Conservation (phyloP, 2,888 invertebrate genomes). For the Apoda limacodes region DNA sequence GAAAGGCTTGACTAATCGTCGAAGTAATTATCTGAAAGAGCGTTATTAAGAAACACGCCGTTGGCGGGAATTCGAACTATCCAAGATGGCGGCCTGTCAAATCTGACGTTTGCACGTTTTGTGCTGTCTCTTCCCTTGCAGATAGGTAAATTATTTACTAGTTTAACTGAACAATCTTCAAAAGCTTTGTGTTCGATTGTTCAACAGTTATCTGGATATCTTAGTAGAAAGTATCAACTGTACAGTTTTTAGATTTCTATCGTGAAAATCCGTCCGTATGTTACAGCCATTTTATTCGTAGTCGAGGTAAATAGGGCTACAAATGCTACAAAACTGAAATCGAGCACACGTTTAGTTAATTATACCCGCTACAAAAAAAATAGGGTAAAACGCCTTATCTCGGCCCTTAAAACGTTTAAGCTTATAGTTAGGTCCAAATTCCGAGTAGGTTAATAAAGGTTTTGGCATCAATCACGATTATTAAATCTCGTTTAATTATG, state of each 20-base stretch:
- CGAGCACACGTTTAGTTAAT: too few species aligned
- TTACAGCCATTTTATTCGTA: conserved; percentile 1
- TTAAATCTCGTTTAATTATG: too few species aligned
- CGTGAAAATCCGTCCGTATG: conserved; percentile 1
- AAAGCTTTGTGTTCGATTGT: conserved; percentile 1
- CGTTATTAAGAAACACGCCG: conserved; percentile 42
- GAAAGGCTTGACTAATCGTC: conserved; percentile 49
- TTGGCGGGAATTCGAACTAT: conserved; percentile 28
- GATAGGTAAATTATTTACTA: conserved; percentile 9
- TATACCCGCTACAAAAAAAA: too few species aligned
- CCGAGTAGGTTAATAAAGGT: too few species aligned
- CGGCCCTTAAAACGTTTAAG: too few species aligned
- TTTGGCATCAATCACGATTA: too few species aligned
- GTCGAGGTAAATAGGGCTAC: conserved; percentile 6
- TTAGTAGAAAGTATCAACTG: conserved; percentile 1
- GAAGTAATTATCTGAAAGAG: conserved; percentile 47
- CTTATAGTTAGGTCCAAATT: too few species aligned
- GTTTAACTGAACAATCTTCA: background rate
- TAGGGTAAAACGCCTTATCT: too few species aligned
- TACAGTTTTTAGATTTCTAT: conserved; percentile 5
- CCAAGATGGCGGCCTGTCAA: conserved; percentile 58
- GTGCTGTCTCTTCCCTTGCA: conserved; percentile 29
- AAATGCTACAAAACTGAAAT: too few species aligned
- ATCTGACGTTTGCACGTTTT: conserved; percentile 52
- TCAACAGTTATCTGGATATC: too few species aligned